Conservation (phyloP, 2,113 vertebrate genomes). For the Nansenia antarctica region DNA sequence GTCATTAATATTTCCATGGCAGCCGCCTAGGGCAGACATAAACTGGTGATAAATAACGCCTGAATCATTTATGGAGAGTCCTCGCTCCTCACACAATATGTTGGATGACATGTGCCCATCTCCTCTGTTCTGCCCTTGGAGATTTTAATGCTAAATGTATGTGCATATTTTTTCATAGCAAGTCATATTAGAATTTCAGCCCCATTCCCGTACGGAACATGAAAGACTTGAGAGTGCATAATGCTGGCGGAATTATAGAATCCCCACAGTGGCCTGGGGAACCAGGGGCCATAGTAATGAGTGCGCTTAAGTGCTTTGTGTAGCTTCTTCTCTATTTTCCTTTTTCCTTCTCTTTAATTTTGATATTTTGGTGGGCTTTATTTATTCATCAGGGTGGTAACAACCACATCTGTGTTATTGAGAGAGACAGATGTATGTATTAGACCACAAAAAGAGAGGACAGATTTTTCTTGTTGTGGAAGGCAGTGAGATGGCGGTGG, state of each 20-base stretch:
- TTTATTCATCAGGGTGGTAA: conserved; percentile 62
- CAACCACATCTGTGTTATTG: conserved; percentile 56
- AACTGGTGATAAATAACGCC: conserved; percentile 87
- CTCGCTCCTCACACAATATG: conserved; percentile 72
- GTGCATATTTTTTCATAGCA: conserved; percentile 99
- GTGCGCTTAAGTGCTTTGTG: conserved; percentile 85
- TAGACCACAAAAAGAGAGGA: conserved; percentile 25
- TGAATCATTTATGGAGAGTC: conserved; percentile 85
- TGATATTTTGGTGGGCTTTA: conserved; percentile 69
- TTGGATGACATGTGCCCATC: conserved; percentile 86
- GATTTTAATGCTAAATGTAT: conserved; percentile 95
- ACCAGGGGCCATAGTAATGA: conserved; percentile 92
- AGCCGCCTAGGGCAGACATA: conserved; percentile 80
- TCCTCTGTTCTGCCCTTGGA: conserved; percentile 90
- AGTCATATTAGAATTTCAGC: conserved; percentile 92
- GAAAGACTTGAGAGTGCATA: conserved; percentile 97
- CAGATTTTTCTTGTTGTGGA: conserved; percentile 23
- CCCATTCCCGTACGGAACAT: conserved; percentile 85
- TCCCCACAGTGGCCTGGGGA: conserved; percentile 86
- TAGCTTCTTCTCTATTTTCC: conserved; percentile 51
- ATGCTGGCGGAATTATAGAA: conserved; percentile 94
- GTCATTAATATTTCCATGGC: conserved; percentile 72
- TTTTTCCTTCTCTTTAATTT: conserved; percentile 61
- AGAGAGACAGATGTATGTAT: conserved; percentile 39
- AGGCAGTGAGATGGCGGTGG: conserved; percentile 5